Evolutionary conservation across 1,140 invertebrate species (phyloP).

Genomic region (Drosophila biarmipes): DNA sequence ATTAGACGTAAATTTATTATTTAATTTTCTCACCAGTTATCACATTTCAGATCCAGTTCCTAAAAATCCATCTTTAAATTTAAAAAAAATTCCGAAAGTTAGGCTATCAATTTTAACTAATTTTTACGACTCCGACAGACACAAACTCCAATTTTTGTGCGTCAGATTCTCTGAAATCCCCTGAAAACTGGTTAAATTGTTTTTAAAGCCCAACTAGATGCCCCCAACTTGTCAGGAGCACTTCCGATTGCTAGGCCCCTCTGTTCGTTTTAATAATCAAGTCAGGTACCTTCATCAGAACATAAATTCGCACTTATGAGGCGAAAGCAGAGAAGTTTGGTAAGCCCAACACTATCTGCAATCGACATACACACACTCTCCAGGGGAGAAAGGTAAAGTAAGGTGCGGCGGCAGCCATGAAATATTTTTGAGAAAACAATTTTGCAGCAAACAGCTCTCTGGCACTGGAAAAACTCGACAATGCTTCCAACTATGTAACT

Average conservation of each 20-base stretch:
- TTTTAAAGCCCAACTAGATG: constrained; percentile 2
- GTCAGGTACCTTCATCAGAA: constrained; percentile 36
- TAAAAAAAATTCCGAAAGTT: too few relatives aligned
- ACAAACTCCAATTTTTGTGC: background rate
- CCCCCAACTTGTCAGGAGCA: background rate
- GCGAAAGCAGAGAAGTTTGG: constrained; percentile 59
- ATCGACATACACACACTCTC: constrained; percentile 15
- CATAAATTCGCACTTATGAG: constrained; percentile 64
- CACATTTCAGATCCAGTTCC: too few relatives aligned
- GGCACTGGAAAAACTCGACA: constrained; percentile 41
- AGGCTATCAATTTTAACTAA: background rate
- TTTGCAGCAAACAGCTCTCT: constrained; percentile 42
- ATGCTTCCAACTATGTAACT: constrained; percentile 65
- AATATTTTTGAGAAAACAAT: constrained; percentile 79
- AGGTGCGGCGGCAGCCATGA: constrained; percentile 30
- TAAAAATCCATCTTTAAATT: too few relatives aligned
- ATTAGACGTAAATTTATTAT: too few relatives aligned
- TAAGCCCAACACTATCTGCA: constrained; percentile 55
- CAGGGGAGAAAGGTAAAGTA: background rate
- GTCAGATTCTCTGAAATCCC: background rate
- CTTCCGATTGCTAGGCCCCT: background rate
- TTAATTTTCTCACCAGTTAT: too few relatives aligned
- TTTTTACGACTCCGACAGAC: background rate
- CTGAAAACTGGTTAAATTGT: constrained; percentile 1
- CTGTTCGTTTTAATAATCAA: constrained; percentile 25